Conservation (phyloP, 2,888 invertebrate species). For the Liposcelis brunnea region DNA sequence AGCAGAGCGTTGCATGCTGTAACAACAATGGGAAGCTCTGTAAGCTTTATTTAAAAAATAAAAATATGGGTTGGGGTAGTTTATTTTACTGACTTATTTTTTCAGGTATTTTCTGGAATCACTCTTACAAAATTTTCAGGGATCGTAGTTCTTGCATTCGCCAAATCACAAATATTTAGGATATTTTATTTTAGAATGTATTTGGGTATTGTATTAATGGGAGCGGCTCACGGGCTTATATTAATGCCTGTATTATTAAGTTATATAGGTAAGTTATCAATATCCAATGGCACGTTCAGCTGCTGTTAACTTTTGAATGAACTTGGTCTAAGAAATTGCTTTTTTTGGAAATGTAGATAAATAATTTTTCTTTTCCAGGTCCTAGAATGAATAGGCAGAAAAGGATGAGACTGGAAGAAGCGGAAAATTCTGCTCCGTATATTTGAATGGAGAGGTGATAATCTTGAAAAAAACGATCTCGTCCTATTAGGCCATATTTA, state of each 20-base stretch:
- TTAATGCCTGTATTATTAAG: slow-evolving; percentile 82
- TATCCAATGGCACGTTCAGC: no score
- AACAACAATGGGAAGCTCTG: slow-evolving; percentile 66
- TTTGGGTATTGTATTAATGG: slow-evolving; percentile 77
- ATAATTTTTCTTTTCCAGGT: not conserved
- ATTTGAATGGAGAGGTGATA: not conserved
- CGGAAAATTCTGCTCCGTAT: not conserved
- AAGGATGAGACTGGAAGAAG: not conserved
- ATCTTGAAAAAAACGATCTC: not conserved
- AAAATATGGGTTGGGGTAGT: no score
- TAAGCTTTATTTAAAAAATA: no score
- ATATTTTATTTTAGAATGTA: slow-evolving; percentile 95
- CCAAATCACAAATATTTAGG: slow-evolving; percentile 81
- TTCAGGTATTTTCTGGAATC: slow-evolving; percentile 77
- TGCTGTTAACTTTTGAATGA: no score
- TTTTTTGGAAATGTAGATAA: not conserved
- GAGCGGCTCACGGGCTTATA: slow-evolving; percentile 79
- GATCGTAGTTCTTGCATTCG: slow-evolving; percentile 76
- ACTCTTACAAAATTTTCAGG: slow-evolving; percentile 88
- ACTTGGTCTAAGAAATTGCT: no score
- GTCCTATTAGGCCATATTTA: not conserved
- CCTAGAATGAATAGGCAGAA: slow-evolving; percentile 5
- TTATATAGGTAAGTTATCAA: slow-evolving; percentile 40
- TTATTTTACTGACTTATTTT: no score
- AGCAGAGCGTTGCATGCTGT: slow-evolving; percentile 57